Evolutionary conservation across 2,888 invertebrate genomes (phyloP).

Genomic region (Agonum fuliginosum): DNA sequence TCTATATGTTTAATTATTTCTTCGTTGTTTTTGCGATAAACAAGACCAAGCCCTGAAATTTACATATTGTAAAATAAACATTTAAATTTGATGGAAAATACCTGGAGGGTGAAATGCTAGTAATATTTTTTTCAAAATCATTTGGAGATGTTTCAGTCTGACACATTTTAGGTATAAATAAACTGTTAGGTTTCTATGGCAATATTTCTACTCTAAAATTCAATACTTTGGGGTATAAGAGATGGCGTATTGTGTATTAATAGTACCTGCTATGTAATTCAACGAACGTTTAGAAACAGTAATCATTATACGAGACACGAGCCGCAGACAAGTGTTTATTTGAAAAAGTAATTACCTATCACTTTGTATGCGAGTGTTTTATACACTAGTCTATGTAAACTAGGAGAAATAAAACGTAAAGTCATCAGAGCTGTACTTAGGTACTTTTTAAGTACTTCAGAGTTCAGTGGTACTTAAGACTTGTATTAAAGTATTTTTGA

Average conservation of each 20-base stretch:
- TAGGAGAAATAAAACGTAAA: too few species aligned
- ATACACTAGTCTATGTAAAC: too few species aligned
- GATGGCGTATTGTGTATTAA: slow-evolving; percentile 15
- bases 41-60: slow-evolving; percentile 44
- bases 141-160: neutral
- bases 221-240: neutral
- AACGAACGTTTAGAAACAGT: too few species aligned
- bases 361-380: too few species aligned
- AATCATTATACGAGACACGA: too few species aligned
- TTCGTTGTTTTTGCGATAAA: slow-evolving; percentile 42
- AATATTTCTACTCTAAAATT: neutral
- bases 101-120: slow-evolving; percentile 53
- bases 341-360: too few species aligned
- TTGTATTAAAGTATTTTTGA: too few species aligned
- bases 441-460: too few species aligned
- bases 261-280: too few species aligned
- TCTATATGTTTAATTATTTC: slow-evolving; percentile 54
- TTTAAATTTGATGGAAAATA: slow-evolving; percentile 14
- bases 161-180: slow-evolving; percentile 10
- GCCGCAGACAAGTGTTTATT: too few species aligned
- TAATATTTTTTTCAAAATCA: slow-evolving; percentile 52
- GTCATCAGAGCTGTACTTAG: too few species aligned
- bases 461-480: too few species aligned
- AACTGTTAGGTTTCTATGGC: slow-evolving; percentile 20
- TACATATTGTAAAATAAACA: slow-evolving; percentile 16